Percentiles rank a stretch among this genome's conserved stretches.
phyloP scores from a whole-genome alignment of 2,888 invertebrate species.

The Chrysolina oricalcia region DNA sequence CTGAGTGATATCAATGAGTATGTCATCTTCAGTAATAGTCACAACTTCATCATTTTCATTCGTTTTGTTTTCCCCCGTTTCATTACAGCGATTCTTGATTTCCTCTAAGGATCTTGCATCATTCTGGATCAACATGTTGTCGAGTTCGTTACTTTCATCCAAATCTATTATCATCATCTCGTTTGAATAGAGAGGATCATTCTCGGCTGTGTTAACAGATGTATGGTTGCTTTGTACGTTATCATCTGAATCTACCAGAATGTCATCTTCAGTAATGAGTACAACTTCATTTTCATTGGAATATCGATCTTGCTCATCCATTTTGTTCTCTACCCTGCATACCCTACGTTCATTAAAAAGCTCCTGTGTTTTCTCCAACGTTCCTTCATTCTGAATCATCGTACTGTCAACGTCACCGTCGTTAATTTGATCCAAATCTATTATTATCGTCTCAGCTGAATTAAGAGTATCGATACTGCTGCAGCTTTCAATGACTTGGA shows the following conservation, averaged over 20 bases:
- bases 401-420: not conserved
- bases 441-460: constrained; percentile 16
- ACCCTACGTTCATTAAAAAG: not conserved
- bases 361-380: not conserved
- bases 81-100: not conserved
- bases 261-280: not conserved
- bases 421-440: constrained; percentile 17
- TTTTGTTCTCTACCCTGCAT: not conserved
- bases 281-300: not conserved
- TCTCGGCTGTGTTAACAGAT: not conserved
- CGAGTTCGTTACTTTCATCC: constrained; percentile 13
- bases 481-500: not conserved
- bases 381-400: not conserved
- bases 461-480: constrained; percentile 8
- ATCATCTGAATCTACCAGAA: not conserved
- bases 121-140: constrained; percentile 1
- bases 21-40: not conserved
- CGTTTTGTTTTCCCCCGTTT: not conserved
- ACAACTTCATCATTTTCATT: not conserved
- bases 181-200: not conserved
- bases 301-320: not conserved
- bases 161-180: constrained; percentile 23
- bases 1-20: not conserved
- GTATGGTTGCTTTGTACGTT: not conserved
- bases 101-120: not conserved